These are phyloP conservation scores for Trisateles emortualis DNA, from an alignment of 2,888 invertebrate species.

Conservation along the genomic window DNA sequence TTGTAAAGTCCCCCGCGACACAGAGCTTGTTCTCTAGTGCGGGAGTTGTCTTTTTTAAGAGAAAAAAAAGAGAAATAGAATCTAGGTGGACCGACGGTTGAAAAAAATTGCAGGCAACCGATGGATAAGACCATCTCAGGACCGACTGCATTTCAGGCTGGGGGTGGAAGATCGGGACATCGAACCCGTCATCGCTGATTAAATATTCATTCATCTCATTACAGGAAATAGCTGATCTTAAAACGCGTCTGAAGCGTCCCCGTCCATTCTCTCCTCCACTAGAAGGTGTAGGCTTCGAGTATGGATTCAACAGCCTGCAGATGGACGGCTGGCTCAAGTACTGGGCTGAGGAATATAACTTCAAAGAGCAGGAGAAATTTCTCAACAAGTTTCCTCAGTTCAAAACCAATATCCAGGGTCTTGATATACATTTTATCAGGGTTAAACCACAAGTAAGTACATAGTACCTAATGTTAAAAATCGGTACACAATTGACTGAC, in stretches of 20 bases:
- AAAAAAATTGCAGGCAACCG: too few relatives aligned
- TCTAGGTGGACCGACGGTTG: too few relatives aligned
- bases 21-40: too few relatives aligned
- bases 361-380: conserved; percentile 86
- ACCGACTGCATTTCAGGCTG: too few relatives aligned
- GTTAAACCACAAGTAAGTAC: conserved; percentile 82
- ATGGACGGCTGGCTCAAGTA: conserved; percentile 89
- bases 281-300: conserved; percentile 91
- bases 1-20: too few relatives aligned
- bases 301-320: conserved; percentile 92
- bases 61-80: too few relatives aligned
- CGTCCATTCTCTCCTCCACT: conserved; percentile 83
- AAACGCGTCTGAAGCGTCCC: conserved; percentile 60
- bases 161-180: not conserved
- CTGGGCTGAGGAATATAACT: conserved; percentile 92
- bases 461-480: not conserved
- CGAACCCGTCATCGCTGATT: too few relatives aligned
- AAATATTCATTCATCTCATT: not conserved
- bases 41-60: too few relatives aligned
- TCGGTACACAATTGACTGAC: too few relatives aligned
- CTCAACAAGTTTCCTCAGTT: conserved; percentile 92
- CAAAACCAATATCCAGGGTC: conserved; percentile 90
- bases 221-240: conserved; percentile 65
- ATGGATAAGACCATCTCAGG: too few relatives aligned
- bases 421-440: conserved; percentile 86